Conservation (phyloP, 2,797 vertebrate species). For the Sardinella longiceps region DNA sequence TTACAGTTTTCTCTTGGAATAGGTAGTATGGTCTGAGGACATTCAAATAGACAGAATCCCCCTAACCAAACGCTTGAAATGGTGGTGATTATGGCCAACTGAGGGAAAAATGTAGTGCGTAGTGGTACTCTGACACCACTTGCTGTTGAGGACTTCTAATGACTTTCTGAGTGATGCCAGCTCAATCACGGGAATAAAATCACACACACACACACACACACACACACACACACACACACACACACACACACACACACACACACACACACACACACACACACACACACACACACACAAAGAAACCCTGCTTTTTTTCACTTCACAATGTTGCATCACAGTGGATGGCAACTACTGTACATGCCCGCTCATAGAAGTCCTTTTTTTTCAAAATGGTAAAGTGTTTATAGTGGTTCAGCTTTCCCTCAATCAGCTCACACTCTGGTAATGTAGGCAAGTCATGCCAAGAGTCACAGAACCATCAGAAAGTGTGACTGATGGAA, state of each 20-base stretch:
- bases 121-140: neutral
- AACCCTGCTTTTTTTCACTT: neutral
- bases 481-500: conserved; percentile 22
- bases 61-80: neutral
- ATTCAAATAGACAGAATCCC: neutral
- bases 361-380: neutral
- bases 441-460: neutral
- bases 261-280: neutral
- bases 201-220: neutral
- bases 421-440: conserved; percentile 17
- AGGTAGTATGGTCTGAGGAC: neutral
- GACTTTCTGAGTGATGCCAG: conserved; percentile 19
- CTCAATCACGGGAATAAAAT: neutral
- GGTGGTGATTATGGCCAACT: neutral
- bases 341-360: neutral
- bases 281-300: neutral
- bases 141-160: neutral
- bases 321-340: neutral
- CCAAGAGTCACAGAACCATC: conserved; percentile 26
- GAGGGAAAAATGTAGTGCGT: neutral
- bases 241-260: neutral
- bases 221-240: too few species aligned
- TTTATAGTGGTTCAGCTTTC: conserved; percentile 19
- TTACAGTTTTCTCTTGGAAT: conserved; percentile 2
- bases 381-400: neutral